A percentile compares a stretch with the other conserved stretches of the same genome.
Evolutionary conservation across 2,113 vertebrate species (phyloP).

Genomic region (Coregonus clupeaformis): DNA sequence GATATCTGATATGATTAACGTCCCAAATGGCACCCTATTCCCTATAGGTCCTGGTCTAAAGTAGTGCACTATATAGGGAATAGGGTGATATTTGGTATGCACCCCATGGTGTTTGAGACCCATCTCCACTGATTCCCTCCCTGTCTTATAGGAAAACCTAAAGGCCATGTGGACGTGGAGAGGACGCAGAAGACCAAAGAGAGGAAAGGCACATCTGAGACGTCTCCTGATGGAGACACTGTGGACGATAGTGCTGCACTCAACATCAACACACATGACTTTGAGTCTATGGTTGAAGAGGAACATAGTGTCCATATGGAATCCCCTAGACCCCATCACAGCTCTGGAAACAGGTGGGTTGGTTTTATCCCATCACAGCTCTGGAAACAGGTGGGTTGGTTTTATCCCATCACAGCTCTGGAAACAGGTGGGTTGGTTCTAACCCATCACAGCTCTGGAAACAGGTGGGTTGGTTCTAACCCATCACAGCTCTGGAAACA

Average conservation of each 20-base stretch:
- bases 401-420: neutral
- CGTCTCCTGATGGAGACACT: neutral
- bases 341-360: neutral
- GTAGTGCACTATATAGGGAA: no score
- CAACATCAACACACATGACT: neutral
- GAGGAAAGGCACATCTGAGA: neutral
- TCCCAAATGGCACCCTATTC: neutral
- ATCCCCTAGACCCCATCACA: neutral
- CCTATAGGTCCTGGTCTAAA: no score
- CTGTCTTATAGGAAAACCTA: slow-evolving; percentile 19
- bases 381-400: neutral
- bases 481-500: no score
- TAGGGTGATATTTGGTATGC: neutral
- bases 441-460: no score
- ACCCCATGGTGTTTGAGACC: no score
- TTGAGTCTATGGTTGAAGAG: neutral
- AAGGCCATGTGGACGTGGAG: neutral
- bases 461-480: no score
- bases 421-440: neutral
- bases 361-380: neutral
- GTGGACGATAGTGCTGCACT: neutral
- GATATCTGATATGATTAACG: neutral
- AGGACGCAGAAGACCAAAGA: neutral
- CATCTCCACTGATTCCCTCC: neutral
- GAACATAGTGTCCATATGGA: neutral